Conservation (phyloP, 2,888 invertebrate genomes). For the Xanthia icteritia region DNA sequence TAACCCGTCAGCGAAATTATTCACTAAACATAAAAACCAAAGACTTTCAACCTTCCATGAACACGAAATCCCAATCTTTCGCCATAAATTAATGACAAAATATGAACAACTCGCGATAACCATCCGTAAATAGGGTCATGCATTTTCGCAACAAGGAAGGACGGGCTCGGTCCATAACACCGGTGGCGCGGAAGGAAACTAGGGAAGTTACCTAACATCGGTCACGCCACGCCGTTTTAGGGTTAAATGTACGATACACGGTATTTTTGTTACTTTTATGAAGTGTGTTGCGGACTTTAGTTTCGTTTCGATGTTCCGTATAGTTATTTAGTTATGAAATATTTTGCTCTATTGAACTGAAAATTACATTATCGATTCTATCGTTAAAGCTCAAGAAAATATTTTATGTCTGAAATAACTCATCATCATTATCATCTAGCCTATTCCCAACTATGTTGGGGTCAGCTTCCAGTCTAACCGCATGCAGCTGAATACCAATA, state of each 20-base stretch:
- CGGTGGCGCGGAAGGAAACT: constrained; percentile 64
- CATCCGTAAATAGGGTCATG: constrained; percentile 58
- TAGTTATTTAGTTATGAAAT: too few relatives aligned
- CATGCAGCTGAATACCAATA: too few relatives aligned
- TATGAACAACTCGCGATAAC: constrained; percentile 54
- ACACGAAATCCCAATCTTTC: constrained; percentile 12
- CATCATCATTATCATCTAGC: too few relatives aligned
- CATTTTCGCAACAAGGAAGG: constrained; percentile 61
- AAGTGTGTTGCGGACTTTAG: neutral
- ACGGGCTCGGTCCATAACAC: constrained; percentile 59
- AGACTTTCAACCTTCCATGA: neutral
- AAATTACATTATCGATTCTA: neutral
- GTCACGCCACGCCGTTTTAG: constrained; percentile 60
- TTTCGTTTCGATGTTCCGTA: neutral
- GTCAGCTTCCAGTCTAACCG: too few relatives aligned
- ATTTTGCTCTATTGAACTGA: too few relatives aligned
- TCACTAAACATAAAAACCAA: neutral
- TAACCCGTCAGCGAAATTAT: too few relatives aligned
- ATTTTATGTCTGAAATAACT: too few relatives aligned
- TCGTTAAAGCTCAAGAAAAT: too few relatives aligned
- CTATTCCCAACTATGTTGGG: too few relatives aligned
- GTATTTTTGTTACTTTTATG: constrained; percentile 18
- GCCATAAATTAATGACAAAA: constrained; percentile 59
- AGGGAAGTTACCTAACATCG: constrained; percentile 62
- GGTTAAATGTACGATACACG: constrained; percentile 15